These are phyloP conservation scores for Erythrocebus patas DNA, from an alignment of 2,113 vertebrate species.

Conservation along the genomic window DNA sequence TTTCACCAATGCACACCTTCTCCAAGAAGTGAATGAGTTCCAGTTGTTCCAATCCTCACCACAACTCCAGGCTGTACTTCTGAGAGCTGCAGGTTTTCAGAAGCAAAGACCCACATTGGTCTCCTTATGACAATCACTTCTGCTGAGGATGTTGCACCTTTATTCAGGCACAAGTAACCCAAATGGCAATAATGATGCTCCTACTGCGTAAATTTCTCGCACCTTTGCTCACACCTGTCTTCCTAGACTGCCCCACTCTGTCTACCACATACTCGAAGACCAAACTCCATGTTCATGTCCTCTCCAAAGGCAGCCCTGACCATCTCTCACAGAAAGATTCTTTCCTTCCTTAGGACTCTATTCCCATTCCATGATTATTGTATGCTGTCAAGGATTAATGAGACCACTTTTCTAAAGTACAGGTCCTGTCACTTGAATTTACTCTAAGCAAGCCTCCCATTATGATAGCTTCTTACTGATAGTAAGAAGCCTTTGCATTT, in stretches of 20 bases:
- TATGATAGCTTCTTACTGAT: neutral
- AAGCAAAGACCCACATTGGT: neutral
- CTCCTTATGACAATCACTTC: neutral
- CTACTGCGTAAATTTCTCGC: neutral
- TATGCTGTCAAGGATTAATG: neutral
- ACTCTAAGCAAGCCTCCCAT: neutral
- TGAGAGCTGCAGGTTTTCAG: neutral
- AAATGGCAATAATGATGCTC: neutral
- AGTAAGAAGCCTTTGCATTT: neutral
- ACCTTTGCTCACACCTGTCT: neutral
- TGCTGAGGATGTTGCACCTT: neutral
- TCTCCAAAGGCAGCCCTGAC: neutral
- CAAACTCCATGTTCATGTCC: neutral
- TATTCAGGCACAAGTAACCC: neutral
- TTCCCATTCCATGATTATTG: neutral
- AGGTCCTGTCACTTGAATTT: neutral
- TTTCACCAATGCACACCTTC: neutral
- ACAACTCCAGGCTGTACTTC: neutral
- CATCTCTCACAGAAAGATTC: neutral
- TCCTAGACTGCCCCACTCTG: neutral
- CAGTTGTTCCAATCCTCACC: neutral
- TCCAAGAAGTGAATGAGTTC: neutral
- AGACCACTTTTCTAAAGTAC: neutral
- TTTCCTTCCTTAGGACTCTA: neutral
- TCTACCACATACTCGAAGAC: neutral